phyloP scores from a whole-genome alignment of 2,888 invertebrate species.

The Eustalomyia histrio region DNA sequence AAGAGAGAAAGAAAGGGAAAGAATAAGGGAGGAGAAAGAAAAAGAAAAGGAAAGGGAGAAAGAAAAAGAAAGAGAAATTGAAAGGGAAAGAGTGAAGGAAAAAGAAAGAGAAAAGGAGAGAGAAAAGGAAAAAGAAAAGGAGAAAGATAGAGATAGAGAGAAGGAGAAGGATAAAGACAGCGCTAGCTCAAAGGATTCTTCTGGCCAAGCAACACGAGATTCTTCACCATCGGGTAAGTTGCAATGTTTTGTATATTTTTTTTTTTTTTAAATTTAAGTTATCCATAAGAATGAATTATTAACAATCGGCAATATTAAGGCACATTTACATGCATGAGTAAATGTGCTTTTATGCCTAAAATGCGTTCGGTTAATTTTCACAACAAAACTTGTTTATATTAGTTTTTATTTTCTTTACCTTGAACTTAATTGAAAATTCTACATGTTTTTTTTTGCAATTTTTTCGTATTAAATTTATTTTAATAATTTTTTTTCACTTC shows the following conservation, averaged over 20 bases:
- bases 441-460: too few relatives aligned
- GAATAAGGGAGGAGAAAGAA: constrained; percentile 17
- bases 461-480: too few relatives aligned
- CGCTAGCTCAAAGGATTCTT: constrained; percentile 55
- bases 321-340: too few relatives aligned
- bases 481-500: too few relatives aligned
- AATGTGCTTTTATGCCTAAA: too few relatives aligned
- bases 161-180: constrained; percentile 55
- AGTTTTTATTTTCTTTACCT: too few relatives aligned
- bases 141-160: constrained; percentile 57
- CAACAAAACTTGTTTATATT: too few relatives aligned
- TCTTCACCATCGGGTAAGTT: constrained; percentile 64
- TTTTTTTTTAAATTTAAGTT: neutral
- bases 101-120: constrained; percentile 67
- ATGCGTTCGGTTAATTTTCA: too few relatives aligned
- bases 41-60: constrained; percentile 61
- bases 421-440: too few relatives aligned
- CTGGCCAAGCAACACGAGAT: constrained; percentile 54
- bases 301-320: too few relatives aligned
- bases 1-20: constrained; percentile 42
- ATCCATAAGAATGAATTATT: too few relatives aligned
- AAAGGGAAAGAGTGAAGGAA: constrained; percentile 44
- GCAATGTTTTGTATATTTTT: neutral
- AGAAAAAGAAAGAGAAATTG: constrained; percentile 42
- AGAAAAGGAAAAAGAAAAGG: constrained; percentile 68